Base-by-base conservation (phyloP, 2,888 invertebrate genomes). In the Drosophila quasianomalipes region DNA sequence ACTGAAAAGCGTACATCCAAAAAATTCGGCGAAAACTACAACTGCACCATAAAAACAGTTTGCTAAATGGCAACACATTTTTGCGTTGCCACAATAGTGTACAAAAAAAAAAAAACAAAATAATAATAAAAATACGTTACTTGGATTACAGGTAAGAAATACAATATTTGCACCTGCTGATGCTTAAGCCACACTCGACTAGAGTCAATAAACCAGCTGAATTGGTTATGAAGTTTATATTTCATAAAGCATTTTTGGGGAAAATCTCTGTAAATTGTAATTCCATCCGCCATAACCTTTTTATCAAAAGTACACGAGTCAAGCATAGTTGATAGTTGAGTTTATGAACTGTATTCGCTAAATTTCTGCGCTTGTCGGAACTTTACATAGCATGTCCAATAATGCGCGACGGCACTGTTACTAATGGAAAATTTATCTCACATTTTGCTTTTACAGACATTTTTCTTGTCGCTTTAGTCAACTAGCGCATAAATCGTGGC, bases 401-500 rank as follows among this genome's bases (percentile, higher is more conserved):
- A 63, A 41, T n/a, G 47, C n/a, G 28, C 41, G 62, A 68, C 64
- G n/a, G 7, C 62, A 65, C 55, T 76, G 67, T 65, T 39, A 26
- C 41, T 55, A 64, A 80, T 80, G 67, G 16, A 55, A 69, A 57
- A 79, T 81, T 77, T 73, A 79, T 77, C 66, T 59, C 33, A 14
- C 35, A 37, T 22, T 58, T 74, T 47, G 30, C 37, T 10, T 28
- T 4, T n/a, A 12, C 31, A 53, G 49, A 57, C 57, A 66, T 63
- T 54, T 49, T 61, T 70, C 68, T 66, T 51, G 58, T 49, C 16
- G 49, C 55, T 64, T 61, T 61, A 70, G 61, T 80, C 88, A 89
- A 72, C 81, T 74, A 70, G 76, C 89, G 72, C 86, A 90, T 87
- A 89, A 90, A 89, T 90, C 84, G 68, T 77, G 76, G 73, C 86